These are phyloP conservation scores for Gallinago media DNA, from an alignment of 2,113 vertebrate genomes.

Conservation along the genomic window DNA sequence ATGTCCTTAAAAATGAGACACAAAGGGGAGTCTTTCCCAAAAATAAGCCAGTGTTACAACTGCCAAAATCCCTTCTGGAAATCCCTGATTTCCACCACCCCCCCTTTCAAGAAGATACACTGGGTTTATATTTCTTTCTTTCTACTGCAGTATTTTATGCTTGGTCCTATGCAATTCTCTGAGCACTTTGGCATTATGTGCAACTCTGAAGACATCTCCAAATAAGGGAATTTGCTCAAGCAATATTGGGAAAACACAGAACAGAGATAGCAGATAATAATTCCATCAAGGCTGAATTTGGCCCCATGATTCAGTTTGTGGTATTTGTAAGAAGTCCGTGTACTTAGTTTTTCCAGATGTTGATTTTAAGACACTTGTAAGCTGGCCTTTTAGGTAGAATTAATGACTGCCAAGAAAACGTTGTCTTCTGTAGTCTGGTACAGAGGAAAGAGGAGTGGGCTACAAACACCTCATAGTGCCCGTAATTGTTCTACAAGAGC, in stretches of 20 bases:
- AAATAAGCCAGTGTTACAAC: not conserved
- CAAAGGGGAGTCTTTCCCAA: not conserved
- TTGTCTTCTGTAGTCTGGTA: slow-evolving; percentile 35
- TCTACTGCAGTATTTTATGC: not conserved
- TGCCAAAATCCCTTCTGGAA: not conserved
- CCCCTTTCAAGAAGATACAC: not conserved
- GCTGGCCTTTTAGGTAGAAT: not conserved
- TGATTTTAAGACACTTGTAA: slow-evolving; percentile 13
- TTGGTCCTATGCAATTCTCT: not conserved
- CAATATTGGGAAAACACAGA: not conserved
- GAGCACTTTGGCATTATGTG: slow-evolving; percentile 33
- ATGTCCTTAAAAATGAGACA: not conserved
- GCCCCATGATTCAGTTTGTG: slow-evolving; percentile 30
- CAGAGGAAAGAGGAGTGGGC: not conserved
- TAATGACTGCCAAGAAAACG: slow-evolving; percentile 18
- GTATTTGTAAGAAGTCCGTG: not conserved
- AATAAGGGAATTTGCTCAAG: slow-evolving; percentile 52
- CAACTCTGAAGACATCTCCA: slow-evolving; percentile 38
- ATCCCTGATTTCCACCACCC: not conserved
- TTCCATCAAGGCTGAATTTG: slow-evolving; percentile 41
- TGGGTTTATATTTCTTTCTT: not conserved
- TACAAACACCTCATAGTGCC: not conserved
- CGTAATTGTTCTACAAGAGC: slow-evolving; percentile 3
- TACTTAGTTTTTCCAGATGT: slow-evolving; percentile 57
- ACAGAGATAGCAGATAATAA: slow-evolving; percentile 48